These are phyloP conservation scores for Ceraclea dissimilis DNA, from an alignment of 2,888 invertebrate genomes.

Conservation along the genomic window DNA sequence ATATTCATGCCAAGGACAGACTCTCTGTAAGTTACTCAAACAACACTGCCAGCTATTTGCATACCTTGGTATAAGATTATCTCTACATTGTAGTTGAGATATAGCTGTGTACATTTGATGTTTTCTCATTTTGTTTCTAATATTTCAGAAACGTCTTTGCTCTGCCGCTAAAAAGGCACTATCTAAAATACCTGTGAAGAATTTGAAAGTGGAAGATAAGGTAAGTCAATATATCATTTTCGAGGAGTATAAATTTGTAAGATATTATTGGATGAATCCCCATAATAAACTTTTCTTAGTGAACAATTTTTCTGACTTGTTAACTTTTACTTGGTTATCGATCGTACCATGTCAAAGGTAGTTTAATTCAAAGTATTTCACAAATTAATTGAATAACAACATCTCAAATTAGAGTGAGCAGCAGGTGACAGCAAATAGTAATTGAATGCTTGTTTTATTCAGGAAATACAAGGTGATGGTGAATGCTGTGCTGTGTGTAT, in stretches of 20 bases:
- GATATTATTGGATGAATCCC: not conserved
- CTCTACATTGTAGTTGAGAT: no score
- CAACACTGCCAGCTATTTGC: no score
- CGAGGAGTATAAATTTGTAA: conserved; percentile 9
- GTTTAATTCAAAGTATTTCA: no score
- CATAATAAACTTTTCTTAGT: no score
- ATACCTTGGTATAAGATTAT: no score
- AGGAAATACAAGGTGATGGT: conserved; percentile 74
- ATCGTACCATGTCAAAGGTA: no score
- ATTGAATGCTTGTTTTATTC: conserved; percentile 31
- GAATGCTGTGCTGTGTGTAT: conserved; percentile 95
- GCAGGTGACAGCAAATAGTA: no score
- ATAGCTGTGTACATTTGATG: no score
- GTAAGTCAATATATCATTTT: conserved; percentile 54
- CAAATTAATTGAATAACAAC: no score
- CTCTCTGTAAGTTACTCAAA: conserved; percentile 78
- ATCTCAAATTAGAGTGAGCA: no score
- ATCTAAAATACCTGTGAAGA: conserved; percentile 86
- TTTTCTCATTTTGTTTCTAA: not conserved
- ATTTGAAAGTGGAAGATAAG: conserved; percentile 79
- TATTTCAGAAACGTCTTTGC: conserved; percentile 71
- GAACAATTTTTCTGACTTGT: no score
- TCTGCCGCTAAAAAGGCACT: conserved; percentile 91
- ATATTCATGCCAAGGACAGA: conserved; percentile 90
- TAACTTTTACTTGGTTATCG: no score